A percentile compares a stretch with the other conserved stretches of the same genome.
These are phyloP conservation scores for Rhabdomys pumilio DNA, from an alignment of 2,797 vertebrate species.

Conservation along the genomic window DNA sequence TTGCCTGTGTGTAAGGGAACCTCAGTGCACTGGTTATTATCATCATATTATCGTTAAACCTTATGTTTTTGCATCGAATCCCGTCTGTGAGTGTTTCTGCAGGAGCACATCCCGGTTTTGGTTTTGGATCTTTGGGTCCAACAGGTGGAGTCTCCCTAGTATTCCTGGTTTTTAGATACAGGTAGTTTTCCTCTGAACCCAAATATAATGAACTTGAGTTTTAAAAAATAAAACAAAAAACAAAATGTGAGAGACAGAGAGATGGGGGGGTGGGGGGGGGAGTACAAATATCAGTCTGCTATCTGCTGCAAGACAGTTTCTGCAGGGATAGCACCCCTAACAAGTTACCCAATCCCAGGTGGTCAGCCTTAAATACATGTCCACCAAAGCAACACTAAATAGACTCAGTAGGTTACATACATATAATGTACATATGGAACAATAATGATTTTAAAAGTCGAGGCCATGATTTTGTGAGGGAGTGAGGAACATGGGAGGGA, in stretches of 20 bases:
- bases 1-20: too few relatives aligned
- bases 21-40: too few relatives aligned
- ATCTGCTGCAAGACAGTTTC: background rate
- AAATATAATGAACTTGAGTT: background rate
- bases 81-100: too few relatives aligned
- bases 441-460: background rate
- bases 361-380: background rate
- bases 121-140: too few relatives aligned
- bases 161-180: background rate
- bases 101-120: too few relatives aligned
- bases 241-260: too few relatives aligned
- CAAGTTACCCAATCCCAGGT: background rate
- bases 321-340: background rate
- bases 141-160: background rate
- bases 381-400: background rate
- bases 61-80: too few relatives aligned
- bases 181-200: constrained; percentile 50
- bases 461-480: background rate
- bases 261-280: background rate
- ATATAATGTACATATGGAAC: background rate
- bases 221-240: background rate
- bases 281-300: background rate
- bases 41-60: too few relatives aligned
- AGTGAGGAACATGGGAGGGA: background rate
- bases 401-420: background rate